Conservation (phyloP, 2,888 invertebrate species). For the Drosophila bunnanda region DNA sequence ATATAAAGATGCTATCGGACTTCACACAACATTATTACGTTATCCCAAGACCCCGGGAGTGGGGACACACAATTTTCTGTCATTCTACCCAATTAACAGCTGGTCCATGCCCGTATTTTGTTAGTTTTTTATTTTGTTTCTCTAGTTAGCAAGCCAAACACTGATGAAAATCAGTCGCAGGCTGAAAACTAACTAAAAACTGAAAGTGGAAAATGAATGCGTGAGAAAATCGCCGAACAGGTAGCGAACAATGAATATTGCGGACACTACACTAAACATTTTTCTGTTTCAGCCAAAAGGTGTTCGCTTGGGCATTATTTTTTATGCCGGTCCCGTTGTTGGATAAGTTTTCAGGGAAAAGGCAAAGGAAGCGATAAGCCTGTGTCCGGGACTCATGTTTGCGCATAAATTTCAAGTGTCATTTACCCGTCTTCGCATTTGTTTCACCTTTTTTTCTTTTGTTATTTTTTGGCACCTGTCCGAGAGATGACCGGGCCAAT, state of each 20-base stretch:
- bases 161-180: slow-evolving; percentile 65
- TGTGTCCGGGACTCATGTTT: slow-evolving; percentile 59
- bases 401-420: slow-evolving; percentile 79
- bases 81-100: slow-evolving; percentile 63
- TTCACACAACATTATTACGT: slow-evolving; percentile 73
- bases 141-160: slow-evolving; percentile 51
- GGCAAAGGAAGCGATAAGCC: slow-evolving; percentile 56
- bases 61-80: slow-evolving; percentile 48
- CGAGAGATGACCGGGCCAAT: slow-evolving; percentile 70
- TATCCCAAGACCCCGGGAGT: slow-evolving; percentile 37
- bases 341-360: slow-evolving; percentile 54
- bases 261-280: slow-evolving; percentile 57
- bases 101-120: slow-evolving; percentile 38
- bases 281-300: slow-evolving; percentile 57
- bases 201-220: slow-evolving; percentile 77
- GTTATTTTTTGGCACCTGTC: slow-evolving; percentile 72
- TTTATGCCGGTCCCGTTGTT: slow-evolving; percentile 74
- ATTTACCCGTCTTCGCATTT: slow-evolving; percentile 73
- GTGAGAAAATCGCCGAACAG: slow-evolving; percentile 65
- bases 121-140: slow-evolving; percentile 28
- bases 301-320: slow-evolving; percentile 38
- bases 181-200: slow-evolving; percentile 53
- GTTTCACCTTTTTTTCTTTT: slow-evolving; percentile 29
- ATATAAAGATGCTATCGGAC: slow-evolving; percentile 68
- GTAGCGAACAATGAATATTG: slow-evolving; percentile 42